A percentile compares a stretch with the other conserved stretches of the same genome.
phyloP scores from a whole-genome alignment of 2,888 invertebrate genomes.

The Apamea crenata region DNA sequence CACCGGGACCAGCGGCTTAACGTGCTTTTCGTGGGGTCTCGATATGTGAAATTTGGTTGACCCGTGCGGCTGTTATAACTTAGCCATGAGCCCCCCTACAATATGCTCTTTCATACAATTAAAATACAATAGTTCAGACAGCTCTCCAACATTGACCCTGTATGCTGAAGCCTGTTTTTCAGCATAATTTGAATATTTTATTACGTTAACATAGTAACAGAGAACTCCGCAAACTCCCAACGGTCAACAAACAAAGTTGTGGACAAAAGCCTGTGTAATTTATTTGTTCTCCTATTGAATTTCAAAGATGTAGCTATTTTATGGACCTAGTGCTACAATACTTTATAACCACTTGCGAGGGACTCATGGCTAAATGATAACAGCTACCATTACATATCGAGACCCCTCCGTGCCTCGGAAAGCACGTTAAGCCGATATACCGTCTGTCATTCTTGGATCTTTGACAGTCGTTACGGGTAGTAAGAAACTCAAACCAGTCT shows the following conservation, averaged over 20 bases:
- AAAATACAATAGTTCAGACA: conserved; percentile 15
- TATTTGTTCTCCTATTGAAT: conserved; percentile 33
- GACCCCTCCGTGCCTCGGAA: not conserved
- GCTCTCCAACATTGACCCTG: conserved; percentile 2
- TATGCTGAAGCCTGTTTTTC: not conserved
- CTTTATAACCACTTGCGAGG: not conserved
- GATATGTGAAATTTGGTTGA: not conserved
- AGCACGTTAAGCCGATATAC: not conserved
- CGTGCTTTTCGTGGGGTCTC: not conserved
- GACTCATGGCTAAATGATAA: not conserved
- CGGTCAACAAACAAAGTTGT: conserved; percentile 34
- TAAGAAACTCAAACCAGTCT: not conserved
- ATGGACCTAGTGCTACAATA: conserved; percentile 8
- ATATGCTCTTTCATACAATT: not conserved
- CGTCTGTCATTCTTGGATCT: not conserved
- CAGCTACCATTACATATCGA: not conserved
- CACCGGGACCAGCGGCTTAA: not conserved
- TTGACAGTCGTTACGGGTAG: not conserved
- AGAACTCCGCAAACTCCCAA: conserved; percentile 33
- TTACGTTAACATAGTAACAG: conserved; percentile 34
- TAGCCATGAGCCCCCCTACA: not conserved
- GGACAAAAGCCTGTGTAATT: conserved; percentile 26
- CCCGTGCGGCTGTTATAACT: not conserved
- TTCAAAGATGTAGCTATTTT: conserved; percentile 19
- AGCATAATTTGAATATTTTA: conserved; percentile 45